These are phyloP conservation scores for Netelia virgata DNA, from an alignment of 2,888 invertebrate species.

Conservation along the genomic window DNA sequence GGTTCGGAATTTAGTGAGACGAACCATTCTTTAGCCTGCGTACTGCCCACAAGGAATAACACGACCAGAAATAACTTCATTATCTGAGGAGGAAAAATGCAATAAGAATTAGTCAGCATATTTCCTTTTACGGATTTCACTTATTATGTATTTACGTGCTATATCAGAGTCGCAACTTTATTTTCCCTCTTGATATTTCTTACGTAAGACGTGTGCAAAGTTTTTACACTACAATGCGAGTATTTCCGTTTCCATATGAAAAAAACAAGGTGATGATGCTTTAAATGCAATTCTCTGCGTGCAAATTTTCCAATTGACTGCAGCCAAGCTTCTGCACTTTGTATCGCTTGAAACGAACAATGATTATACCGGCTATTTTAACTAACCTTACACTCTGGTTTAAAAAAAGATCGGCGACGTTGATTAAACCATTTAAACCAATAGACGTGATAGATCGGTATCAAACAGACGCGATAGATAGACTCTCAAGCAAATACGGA, in stretches of 20 bases:
- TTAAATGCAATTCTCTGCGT: slow-evolving; percentile 10
- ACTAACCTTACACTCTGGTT: background rate
- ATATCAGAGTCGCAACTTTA: background rate
- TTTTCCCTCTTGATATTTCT: background rate
- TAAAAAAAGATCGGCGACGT: background rate
- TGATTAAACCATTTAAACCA: background rate
- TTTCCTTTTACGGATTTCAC: slow-evolving; percentile 8
- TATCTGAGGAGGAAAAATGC: slow-evolving; percentile 19
- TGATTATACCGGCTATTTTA: background rate
- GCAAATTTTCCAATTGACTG: background rate
- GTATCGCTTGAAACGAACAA: background rate
- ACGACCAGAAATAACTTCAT: slow-evolving; percentile 45
- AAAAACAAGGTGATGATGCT: slow-evolving; percentile 21
- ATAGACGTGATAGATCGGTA: background rate
- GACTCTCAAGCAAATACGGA: background rate
- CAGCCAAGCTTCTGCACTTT: background rate
- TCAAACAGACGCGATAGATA: background rate
- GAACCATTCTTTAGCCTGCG: slow-evolving; percentile 73
- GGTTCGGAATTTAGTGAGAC: slow-evolving; percentile 77
- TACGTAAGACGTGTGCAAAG: background rate
- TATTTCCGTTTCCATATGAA: background rate
- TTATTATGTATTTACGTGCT: slow-evolving; percentile 19
- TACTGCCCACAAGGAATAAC: slow-evolving; percentile 70
- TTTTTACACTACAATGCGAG: background rate
- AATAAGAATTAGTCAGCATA: slow-evolving; percentile 12